Evolutionary conservation across 2,888 invertebrate species (phyloP).

Genomic region (Lottia scabra): DNA sequence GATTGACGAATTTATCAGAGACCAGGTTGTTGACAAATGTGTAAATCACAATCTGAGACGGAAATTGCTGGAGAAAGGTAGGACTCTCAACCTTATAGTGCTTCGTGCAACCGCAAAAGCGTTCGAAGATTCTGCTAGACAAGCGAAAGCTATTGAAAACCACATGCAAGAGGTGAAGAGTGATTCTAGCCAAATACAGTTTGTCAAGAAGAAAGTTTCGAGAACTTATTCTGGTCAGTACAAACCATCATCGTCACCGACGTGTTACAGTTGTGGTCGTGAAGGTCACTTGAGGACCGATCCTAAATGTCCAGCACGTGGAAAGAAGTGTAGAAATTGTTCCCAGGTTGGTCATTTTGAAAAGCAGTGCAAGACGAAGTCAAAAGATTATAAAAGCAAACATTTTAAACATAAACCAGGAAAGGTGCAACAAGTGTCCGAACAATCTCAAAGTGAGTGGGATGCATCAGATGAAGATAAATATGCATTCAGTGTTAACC

Average conservation of each 20-base stretch:
- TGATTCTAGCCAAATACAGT: no score
- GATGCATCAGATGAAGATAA: no score
- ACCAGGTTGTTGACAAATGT: neutral
- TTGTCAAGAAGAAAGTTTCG: no score
- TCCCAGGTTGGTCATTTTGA: neutral
- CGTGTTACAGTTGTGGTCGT: neutral
- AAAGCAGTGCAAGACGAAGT: neutral
- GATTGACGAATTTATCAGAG: neutral
- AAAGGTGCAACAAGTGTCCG: no score
- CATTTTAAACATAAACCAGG: no score
- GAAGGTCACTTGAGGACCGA: neutral
- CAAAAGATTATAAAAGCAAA: no score
- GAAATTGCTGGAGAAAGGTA: neutral
- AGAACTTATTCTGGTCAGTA: no score
- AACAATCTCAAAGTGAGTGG: no score
- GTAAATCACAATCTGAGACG: neutral
- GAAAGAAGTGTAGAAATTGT: neutral
- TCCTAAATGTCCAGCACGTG: neutral
- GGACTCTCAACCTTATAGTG: no score
- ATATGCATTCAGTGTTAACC: no score
- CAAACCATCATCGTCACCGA: no score
- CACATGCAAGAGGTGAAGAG: neutral
- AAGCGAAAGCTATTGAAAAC: neutral
- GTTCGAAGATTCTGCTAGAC: neutral
- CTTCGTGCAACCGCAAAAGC: neutral